phyloP scores from a whole-genome alignment of 2,797 vertebrate species.

The Menidia menidia region DNA sequence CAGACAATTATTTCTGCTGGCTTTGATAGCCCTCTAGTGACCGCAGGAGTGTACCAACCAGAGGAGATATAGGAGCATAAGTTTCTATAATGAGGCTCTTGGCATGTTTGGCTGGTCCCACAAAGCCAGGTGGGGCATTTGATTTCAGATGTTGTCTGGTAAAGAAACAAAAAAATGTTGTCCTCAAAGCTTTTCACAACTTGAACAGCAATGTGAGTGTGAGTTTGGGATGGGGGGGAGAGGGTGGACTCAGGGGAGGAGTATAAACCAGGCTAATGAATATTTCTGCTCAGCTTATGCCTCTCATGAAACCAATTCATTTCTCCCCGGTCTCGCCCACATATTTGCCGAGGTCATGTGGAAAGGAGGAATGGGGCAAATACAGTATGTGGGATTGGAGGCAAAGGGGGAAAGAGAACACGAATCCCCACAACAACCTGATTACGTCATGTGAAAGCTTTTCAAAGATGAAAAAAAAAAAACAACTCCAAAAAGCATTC shows the following conservation, averaged over 20 bases:
- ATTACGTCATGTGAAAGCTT: slow-evolving; percentile 65
- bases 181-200: slow-evolving; percentile 37
- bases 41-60: slow-evolving; percentile 58
- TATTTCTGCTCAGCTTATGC: slow-evolving; percentile 50
- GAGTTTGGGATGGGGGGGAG: not conserved
- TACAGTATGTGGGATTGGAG: not conserved
- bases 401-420: slow-evolving; percentile 5
- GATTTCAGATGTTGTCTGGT: slow-evolving; percentile 18
- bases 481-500: slow-evolving; percentile 6
- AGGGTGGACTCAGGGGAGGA: slow-evolving; percentile 30
- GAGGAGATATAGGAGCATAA: slow-evolving; percentile 37
- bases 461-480: slow-evolving; percentile 15
- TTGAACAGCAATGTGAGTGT: slow-evolving; percentile 27
- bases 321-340: slow-evolving; percentile 38
- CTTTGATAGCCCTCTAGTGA: slow-evolving; percentile 77
- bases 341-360: slow-evolving; percentile 45
- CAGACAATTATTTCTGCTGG: slow-evolving; percentile 21
- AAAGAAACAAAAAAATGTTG: slow-evolving; percentile 32
- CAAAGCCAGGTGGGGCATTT: slow-evolving; percentile 38
- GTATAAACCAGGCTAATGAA: slow-evolving; percentile 50
- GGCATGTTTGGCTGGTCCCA: slow-evolving; percentile 33
- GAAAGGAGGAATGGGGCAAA: slow-evolving; percentile 38
- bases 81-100: slow-evolving; percentile 55
- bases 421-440: slow-evolving; percentile 49
- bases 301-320: slow-evolving; percentile 63